Evolutionary conservation across 2,888 invertebrate species (phyloP).

Genomic region (Punctoribates punctum): DNA sequence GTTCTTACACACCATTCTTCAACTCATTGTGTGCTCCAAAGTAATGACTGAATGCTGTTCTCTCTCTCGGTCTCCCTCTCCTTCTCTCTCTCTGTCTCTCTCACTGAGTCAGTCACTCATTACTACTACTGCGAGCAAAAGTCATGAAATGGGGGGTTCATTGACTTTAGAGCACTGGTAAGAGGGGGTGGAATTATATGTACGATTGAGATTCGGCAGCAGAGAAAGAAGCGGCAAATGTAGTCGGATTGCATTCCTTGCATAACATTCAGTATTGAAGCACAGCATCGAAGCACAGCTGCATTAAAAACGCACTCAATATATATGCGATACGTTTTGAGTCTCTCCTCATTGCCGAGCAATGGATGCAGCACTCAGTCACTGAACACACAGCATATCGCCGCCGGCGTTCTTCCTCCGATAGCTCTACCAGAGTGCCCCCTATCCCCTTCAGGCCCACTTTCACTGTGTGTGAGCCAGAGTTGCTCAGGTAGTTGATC

Average conservation of each 20-base stretch:
- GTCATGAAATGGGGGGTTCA: slow-evolving; percentile 25
- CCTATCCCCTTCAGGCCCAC: slow-evolving; percentile 29
- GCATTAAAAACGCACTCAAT: slow-evolving; percentile 14
- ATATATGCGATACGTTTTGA: background rate
- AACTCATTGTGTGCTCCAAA: background rate
- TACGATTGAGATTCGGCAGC: background rate
- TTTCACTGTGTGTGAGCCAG: slow-evolving; percentile 15
- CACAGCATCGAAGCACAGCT: background rate
- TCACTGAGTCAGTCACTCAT: no score
- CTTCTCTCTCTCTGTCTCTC: background rate
- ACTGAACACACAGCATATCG: background rate
- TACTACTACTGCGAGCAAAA: background rate
- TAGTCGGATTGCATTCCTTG: slow-evolving; percentile 23
- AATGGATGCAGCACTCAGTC: background rate
- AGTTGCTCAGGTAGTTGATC: slow-evolving; percentile 23
- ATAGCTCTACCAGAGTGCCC: background rate
- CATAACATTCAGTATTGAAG: slow-evolving; percentile 13
- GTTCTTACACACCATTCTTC: background rate
- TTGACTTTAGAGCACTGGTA: slow-evolving; percentile 3
- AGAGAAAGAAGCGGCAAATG: slow-evolving; percentile 26
- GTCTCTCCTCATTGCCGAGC: background rate
- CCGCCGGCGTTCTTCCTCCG: background rate
- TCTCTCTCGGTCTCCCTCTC: background rate
- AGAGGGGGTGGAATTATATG: slow-evolving; percentile 29
- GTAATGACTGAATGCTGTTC: background rate